These are phyloP conservation scores for Sarcophaga subvicina DNA, from an alignment of 2,888 invertebrate species.

Conservation along the genomic window DNA sequence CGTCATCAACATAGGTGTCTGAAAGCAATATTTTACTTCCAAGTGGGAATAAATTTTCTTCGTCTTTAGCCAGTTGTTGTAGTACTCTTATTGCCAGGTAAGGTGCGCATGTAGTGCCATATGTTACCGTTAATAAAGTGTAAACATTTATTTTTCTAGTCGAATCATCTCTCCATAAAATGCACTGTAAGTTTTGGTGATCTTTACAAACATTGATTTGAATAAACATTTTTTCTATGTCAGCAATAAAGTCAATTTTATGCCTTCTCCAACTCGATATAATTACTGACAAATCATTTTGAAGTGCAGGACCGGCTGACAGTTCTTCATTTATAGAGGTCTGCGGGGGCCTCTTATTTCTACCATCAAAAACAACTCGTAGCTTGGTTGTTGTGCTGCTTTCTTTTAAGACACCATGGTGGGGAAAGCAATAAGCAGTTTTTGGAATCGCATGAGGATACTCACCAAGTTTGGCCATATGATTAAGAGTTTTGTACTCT, in stretches of 20 bases:
- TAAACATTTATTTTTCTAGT: constrained; percentile 33
- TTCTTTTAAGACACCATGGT: too few species aligned
- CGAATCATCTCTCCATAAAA: constrained; percentile 31
- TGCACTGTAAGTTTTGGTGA: constrained; percentile 44
- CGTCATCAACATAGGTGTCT: constrained; percentile 41
- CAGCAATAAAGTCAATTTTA: constrained; percentile 43
- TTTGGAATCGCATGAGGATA: constrained; percentile 41
- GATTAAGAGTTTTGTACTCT: constrained; percentile 28
- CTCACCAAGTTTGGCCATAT: constrained; percentile 51
- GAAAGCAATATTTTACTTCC: constrained; percentile 31
- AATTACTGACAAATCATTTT: constrained; percentile 41
- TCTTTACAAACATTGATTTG: constrained; percentile 41
- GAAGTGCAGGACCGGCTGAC: constrained; percentile 40
- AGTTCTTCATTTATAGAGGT: constrained; percentile 45
- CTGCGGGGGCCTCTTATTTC: constrained; percentile 23
- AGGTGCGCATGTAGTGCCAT: constrained; percentile 44
- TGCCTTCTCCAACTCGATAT: constrained; percentile 44
- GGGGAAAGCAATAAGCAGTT: constrained; percentile 36
- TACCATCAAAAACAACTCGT: background rate
- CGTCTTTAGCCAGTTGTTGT: constrained; percentile 47
- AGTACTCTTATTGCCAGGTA: constrained; percentile 46
- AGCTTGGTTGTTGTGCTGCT: too few species aligned
- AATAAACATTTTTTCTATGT: constrained; percentile 55
- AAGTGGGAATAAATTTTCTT: constrained; percentile 18
- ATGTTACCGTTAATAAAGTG: constrained; percentile 1